Base-by-base conservation (phyloP, 2,797 vertebrate species). In the Choloepus didactylus region DNA sequence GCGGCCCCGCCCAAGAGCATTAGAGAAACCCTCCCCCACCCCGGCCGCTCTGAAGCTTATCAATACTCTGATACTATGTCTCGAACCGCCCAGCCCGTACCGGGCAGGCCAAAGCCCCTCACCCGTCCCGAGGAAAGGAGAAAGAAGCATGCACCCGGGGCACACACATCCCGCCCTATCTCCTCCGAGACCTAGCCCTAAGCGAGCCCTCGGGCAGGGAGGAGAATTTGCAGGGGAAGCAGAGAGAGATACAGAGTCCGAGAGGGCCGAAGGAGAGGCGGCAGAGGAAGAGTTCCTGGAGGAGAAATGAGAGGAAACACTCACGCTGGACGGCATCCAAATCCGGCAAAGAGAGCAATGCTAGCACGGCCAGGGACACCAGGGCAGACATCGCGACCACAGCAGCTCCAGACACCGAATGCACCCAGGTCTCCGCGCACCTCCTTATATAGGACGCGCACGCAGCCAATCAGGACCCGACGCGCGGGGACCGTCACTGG, bases 401-500 rank as follows among this genome's bases (percentile, higher is more conserved):
- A 19, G 54, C 19, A 1, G 9, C 16, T 0, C 7, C 0, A 0
- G 1, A 0, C 0, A 0, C 5, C 0, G 0, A 82, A 1, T 49
- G 69, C 5, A 7, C 3, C 4, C 2, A 1, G 1, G 0, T 0
- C 41, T 0, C 0, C 1, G 35, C 7, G 89, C 54, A 2, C 10
- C 1, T 51, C 4, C 6, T 96, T 97, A 96, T 94, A 95, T 1
- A 0, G 5, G n/a, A 0, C 0, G 2, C 0, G 0, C 0, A 1
- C 3, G 0, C 75, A 5, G 66, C 97, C 97, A 97, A 97, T 97
- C 92, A 27, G 91, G 70, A 16, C 10, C 5, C n/a, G 23, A 49
- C 56, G 14, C 7, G 23, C n/a, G 0, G 12, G 4, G 2, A n/a
- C 6, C 41, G 95, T 97, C 97, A 97, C 46, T 44, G 0, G 96